These are phyloP conservation scores for Trilocha varians DNA, from an alignment of 2,888 invertebrate species.

Conservation along the genomic window DNA sequence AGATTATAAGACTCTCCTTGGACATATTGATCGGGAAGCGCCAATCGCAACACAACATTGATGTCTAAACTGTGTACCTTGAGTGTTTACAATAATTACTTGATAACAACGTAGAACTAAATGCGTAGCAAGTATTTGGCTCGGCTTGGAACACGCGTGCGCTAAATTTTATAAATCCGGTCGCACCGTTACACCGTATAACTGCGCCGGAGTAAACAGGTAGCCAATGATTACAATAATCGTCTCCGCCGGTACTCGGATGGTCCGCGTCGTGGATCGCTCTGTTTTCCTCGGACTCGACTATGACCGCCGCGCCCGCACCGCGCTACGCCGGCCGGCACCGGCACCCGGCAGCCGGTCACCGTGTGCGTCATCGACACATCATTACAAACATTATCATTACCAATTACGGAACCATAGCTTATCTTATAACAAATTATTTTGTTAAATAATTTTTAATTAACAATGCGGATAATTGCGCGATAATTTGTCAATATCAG, in stretches of 20 bases:
- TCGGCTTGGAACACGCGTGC: constrained; percentile 25
- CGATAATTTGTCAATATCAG: background rate
- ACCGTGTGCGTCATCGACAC: constrained; percentile 2
- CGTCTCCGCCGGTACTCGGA: constrained; percentile 17
- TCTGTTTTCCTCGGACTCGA: constrained; percentile 14
- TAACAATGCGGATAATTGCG: background rate
- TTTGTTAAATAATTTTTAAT: background rate
- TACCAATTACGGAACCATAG: constrained; percentile 1
- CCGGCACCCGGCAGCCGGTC: background rate
- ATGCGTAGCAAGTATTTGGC: constrained; percentile 27
- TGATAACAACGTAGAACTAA: constrained; percentile 10
- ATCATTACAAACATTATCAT: no score
- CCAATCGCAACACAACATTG: background rate
- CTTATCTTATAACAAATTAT: constrained; percentile 1
- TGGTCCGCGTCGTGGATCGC: constrained; percentile 14
- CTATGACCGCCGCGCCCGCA: constrained; percentile 15
- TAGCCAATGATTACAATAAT: constrained; percentile 34
- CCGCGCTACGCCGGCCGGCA: constrained; percentile 16
- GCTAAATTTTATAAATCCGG: constrained; percentile 34
- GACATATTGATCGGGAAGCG: background rate
- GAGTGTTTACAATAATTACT: background rate
- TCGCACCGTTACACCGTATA: constrained; percentile 33
- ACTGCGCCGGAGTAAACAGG: constrained; percentile 29
- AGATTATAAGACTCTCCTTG: constrained; percentile 12
- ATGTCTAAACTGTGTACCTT: no score